Evolutionary conservation across 35 echinoderm and acorn worm genomes (phyloP).

Genomic region (Acanthaster planci): DNA sequence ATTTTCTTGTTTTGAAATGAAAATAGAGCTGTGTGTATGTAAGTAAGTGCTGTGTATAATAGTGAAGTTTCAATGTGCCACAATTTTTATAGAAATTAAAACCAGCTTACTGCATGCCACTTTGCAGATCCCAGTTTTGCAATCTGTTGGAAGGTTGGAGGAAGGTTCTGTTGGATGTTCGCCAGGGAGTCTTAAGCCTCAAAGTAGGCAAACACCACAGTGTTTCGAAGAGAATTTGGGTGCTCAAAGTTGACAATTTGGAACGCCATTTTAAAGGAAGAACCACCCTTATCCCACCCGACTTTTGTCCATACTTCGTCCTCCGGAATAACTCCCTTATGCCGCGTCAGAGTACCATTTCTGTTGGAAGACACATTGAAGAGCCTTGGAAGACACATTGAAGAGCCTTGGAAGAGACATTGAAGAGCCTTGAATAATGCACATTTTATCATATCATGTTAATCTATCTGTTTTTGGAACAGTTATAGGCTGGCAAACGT

Average conservation of each 20-base stretch:
- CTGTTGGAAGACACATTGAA: neutral
- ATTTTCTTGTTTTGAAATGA: neutral
- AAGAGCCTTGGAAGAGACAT: too few species aligned
- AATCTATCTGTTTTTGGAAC: too few species aligned
- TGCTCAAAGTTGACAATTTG: constrained; percentile 31
- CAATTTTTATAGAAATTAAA: neutral
- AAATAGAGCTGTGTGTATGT: neutral
- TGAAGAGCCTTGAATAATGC: too few species aligned
- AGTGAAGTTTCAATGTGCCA: neutral
- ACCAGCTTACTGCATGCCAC: constrained; percentile 23
- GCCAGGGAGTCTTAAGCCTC: neutral
- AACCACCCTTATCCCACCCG: constrained; percentile 50
- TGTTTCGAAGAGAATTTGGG: constrained; percentile 50
- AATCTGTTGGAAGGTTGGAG: neutral
- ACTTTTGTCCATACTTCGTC: constrained; percentile 57
- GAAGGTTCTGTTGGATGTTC: neutral
- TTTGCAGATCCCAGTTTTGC: neutral
- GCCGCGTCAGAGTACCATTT: neutral
- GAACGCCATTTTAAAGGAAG: constrained; percentile 52
- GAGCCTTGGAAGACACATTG: too few species aligned
- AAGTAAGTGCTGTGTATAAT: neutral
- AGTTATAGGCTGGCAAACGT: too few species aligned
- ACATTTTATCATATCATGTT: too few species aligned
- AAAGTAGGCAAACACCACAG: too few species aligned
- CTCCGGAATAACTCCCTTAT: neutral